These are phyloP conservation scores for Dryoscopus gambensis DNA, from an alignment of 2,113 vertebrate genomes.

Conservation along the genomic window DNA sequence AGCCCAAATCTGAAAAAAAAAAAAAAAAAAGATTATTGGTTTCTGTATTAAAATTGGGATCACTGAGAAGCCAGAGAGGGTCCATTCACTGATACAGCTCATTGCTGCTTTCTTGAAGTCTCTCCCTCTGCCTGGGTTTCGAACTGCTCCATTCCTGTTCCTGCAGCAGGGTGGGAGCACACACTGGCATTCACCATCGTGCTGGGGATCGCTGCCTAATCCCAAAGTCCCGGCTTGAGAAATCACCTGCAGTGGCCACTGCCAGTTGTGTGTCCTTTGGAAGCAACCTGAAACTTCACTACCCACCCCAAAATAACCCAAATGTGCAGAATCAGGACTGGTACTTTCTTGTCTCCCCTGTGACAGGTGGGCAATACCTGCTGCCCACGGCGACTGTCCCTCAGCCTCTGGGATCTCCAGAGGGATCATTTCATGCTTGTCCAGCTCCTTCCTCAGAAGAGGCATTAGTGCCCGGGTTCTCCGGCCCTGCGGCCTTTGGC, in stretches of 20 bases:
- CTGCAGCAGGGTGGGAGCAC: neutral
- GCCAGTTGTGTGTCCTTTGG: neutral
- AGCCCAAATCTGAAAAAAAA: neutral
- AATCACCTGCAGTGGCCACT: neutral
- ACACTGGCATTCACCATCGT: fast-evolving
- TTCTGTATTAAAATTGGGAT: neutral
- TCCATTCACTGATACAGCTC: neutral
- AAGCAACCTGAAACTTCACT: neutral
- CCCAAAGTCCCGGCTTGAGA: too few species aligned
- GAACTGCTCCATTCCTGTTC: neutral
- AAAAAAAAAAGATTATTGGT: neutral
- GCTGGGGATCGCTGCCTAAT: neutral
- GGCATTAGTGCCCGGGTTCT: too few species aligned
- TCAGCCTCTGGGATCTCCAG: neutral
- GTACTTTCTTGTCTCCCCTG: neutral
- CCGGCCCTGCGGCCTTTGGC: neutral
- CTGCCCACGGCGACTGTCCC: neutral
- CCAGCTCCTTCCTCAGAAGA: neutral
- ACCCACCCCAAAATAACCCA: neutral
- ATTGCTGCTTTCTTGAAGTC: neutral
- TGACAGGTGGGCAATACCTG: neutral
- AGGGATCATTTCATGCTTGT: neutral
- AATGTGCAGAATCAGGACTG: neutral
- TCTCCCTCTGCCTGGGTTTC: fast-evolving
- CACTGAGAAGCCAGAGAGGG: neutral